Base-by-base conservation (phyloP, 2,888 invertebrate species). In the Lumbricus terrestris region DNA sequence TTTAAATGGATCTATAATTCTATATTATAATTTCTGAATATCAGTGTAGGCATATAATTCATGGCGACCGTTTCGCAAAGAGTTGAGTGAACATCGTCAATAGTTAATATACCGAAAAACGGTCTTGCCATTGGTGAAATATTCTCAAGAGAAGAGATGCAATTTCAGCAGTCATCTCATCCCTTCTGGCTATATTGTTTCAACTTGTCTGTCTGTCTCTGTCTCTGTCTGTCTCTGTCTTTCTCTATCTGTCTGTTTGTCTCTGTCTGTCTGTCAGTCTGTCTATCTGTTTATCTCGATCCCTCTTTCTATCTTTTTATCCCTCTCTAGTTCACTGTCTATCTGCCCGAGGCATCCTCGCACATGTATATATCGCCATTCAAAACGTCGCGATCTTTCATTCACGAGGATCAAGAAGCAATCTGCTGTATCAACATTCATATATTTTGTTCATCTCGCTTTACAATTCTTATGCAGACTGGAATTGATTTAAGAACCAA, bases 341-440 rank as follows among this genome's bases (percentile, higher is more conserved):
- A 8, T 34, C 35, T 35, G 85, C 85, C 69, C 69, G 23, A 69
- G 69, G 6, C 69, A n/a, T 69, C 11, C 29, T 29, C 23, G 54
- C 2, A 54, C 23, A 23, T 29, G 54, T 29, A 29, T 69, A 3
- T 69, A 29, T 2, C 69, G 29, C 69, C 69, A 1, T 69, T 69
- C 29, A 69, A 69, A 69, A 16, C n/a, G n/a, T 1, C 69, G 69
- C 69, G 0, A n/a, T 69, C 69, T 69, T n/a, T 69, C 69, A n/a
- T n/a, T 69, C 69, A n/a, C n/a, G n/a, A n/a, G n/a, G 69, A 69
- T 69, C 69, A n/a, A 69, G 69, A 69, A 69, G 69, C 69, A 69
- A 69, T 69, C 29, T 29, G 11, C 69, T 69, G 1, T 11, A 69
- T 69, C n/a, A n/a, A n/a, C n/a, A n/a, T 40, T 40, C 69, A 69